Conservation (phyloP, 2,888 invertebrate genomes). For the Drosophila emarginata region DNA sequence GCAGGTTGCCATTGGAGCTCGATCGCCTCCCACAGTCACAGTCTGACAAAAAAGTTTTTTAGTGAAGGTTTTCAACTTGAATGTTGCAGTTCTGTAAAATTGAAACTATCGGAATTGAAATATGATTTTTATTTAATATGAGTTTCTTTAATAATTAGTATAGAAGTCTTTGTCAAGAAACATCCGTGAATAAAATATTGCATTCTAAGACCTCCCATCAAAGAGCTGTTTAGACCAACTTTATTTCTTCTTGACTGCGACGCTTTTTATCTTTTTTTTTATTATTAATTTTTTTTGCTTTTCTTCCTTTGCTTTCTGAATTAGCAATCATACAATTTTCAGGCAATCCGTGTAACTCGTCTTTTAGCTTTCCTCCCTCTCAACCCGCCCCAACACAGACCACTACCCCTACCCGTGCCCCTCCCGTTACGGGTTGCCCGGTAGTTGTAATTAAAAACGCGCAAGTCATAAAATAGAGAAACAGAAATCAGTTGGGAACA, state of each 20-base stretch:
- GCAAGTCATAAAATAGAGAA: conserved; percentile 63
- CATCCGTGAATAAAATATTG: too few relatives aligned
- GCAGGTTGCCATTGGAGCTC: too few relatives aligned
- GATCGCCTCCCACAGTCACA: too few relatives aligned
- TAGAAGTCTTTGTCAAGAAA: too few relatives aligned
- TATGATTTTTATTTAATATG: too few relatives aligned
- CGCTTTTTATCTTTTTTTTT: background rate
- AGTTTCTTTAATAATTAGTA: too few relatives aligned
- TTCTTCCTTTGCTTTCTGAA: conserved; percentile 63
- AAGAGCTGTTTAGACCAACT: background rate
- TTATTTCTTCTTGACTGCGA: background rate
- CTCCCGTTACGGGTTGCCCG: conserved; percentile 31
- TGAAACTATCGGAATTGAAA: too few relatives aligned
- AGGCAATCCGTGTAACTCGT: conserved; percentile 47
- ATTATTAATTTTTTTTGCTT: background rate
- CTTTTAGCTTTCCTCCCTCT: conserved; percentile 24
- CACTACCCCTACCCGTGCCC: conserved; percentile 4
- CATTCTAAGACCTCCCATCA: background rate
- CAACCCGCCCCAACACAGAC: conserved; percentile 8
- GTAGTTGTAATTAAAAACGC: conserved; percentile 70
- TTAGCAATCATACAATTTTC: conserved; percentile 60
- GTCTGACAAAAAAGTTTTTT: too few relatives aligned
- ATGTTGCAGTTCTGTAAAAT: too few relatives aligned
- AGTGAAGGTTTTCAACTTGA: too few relatives aligned
- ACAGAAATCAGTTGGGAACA: conserved; percentile 62